phyloP scores from a whole-genome alignment of 2,797 vertebrate genomes.

The Gorsachius magnificus region DNA sequence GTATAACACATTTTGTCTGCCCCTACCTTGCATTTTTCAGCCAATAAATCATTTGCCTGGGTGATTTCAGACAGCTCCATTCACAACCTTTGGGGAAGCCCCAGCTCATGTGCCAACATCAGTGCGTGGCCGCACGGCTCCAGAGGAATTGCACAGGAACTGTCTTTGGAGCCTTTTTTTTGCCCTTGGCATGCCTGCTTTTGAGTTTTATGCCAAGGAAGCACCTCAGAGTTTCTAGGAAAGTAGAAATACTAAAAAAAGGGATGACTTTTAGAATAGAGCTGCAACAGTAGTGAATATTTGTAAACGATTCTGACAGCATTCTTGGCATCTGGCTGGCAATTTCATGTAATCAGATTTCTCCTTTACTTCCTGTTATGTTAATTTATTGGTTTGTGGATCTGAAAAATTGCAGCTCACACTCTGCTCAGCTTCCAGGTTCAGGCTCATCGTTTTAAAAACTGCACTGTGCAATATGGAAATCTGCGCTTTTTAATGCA shows the following conservation, averaged over 20 bases:
- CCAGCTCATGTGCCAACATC: not conserved
- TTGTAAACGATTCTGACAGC: not conserved
- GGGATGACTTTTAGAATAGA: not conserved
- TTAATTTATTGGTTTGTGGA: slow-evolving; percentile 33
- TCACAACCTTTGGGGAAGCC: not conserved
- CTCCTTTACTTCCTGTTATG: slow-evolving; percentile 44
- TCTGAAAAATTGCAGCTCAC: slow-evolving; percentile 38
- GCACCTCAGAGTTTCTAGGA: not conserved
- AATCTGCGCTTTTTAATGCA: slow-evolving; percentile 25
- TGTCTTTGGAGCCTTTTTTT: not conserved
- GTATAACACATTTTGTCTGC: not conserved
- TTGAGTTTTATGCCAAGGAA: not conserved
- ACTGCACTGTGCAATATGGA: not conserved
- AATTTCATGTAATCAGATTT: slow-evolving; percentile 56
- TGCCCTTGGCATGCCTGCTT: not conserved
- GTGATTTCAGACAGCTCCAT: not conserved
- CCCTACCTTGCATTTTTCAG: not conserved
- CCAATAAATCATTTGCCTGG: not conserved
- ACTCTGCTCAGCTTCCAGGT: slow-evolving; percentile 46
- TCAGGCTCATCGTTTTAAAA: slow-evolving; percentile 21
- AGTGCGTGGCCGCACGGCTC: fast-evolving
- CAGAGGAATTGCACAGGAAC: not conserved
- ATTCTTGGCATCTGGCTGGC: slow-evolving; percentile 50
- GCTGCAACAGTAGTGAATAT: not conserved
- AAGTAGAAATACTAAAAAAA: not conserved